Conservation (phyloP, 2,888 invertebrate genomes). For the Acrobasis repandana region DNA sequence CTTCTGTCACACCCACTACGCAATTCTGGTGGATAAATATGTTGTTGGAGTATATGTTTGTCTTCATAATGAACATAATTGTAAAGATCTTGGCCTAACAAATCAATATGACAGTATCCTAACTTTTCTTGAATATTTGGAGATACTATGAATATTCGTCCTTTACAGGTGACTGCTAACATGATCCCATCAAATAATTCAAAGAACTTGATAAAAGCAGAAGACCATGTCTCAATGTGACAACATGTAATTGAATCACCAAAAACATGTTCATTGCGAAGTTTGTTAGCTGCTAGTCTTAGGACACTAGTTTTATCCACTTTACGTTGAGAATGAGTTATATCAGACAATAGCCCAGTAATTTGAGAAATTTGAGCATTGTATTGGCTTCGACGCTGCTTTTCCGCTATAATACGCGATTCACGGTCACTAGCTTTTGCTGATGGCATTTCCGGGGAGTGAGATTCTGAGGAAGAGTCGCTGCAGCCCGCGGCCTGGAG, state of each 20-base stretch:
- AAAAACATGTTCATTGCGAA: slow-evolving; percentile 90
- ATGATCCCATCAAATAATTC: slow-evolving; percentile 90
- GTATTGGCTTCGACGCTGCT: slow-evolving; percentile 93
- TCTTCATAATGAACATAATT: slow-evolving; percentile 93
- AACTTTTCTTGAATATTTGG: slow-evolving; percentile 92
- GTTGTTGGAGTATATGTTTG: slow-evolving; percentile 87
- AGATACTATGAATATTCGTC: slow-evolving; percentile 93
- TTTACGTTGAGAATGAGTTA: slow-evolving; percentile 90
- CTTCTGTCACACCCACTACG: slow-evolving; percentile 59
- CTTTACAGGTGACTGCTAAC: slow-evolving; percentile 89
- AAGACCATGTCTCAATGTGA: slow-evolving; percentile 76
- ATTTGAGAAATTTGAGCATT: slow-evolving; percentile 93
- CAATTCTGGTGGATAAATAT: slow-evolving; percentile 84
- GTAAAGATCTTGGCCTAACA: slow-evolving; percentile 94
- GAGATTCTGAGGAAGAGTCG: slow-evolving; percentile 74
- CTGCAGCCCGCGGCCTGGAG: slow-evolving; percentile 53
- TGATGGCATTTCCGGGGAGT: slow-evolving; percentile 65
- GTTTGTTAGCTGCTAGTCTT: slow-evolving; percentile 92
- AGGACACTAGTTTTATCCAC: slow-evolving; percentile 96
- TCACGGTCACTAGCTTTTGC: slow-evolving; percentile 88
- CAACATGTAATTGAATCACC: slow-evolving; percentile 78
- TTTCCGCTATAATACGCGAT: slow-evolving; percentile 94
- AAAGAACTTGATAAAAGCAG: slow-evolving; percentile 84
- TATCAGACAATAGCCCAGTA: slow-evolving; percentile 91
- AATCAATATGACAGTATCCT: slow-evolving; percentile 93